A percentile compares a stretch with the other conserved stretches of the same genome.
Conservation (phyloP, 2,888 invertebrate genomes). For the Salpingus planirostris region DNA sequence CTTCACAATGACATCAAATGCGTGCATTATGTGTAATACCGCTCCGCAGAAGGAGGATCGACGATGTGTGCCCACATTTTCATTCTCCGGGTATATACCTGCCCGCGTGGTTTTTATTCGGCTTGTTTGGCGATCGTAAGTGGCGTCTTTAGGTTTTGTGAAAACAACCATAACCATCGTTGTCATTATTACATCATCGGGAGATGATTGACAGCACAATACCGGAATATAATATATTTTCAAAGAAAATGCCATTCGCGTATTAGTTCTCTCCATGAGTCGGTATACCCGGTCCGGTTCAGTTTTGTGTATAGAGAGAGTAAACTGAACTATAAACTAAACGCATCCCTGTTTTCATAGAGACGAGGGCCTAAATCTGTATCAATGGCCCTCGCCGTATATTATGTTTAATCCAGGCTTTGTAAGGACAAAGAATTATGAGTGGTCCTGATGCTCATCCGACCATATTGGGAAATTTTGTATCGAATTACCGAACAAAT, state of each 20-base stretch:
- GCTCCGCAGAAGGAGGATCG: no score
- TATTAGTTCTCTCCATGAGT: slow-evolving; percentile 15
- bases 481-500: slow-evolving; percentile 32
- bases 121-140: no score
- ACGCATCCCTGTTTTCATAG: slow-evolving; percentile 32
- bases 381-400: slow-evolving; percentile 33
- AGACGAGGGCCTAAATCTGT: slow-evolving; percentile 31
- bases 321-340: no score
- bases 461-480: slow-evolving; percentile 34
- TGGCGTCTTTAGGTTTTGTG: no score
- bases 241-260: slow-evolving; percentile 28
- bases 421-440: slow-evolving; percentile 35
- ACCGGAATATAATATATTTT: slow-evolving; percentile 31
- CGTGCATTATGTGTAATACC: no score
- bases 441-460: slow-evolving; percentile 32
- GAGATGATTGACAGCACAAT: slow-evolving; percentile 38
- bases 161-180: slow-evolving; percentile 5
- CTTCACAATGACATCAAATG: no score
- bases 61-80: no score
- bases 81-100: no score
- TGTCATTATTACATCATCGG: slow-evolving; percentile 14
- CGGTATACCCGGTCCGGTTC: no score
- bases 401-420: slow-evolving; percentile 31
- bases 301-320: slow-evolving; percentile 15
- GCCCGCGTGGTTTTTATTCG: no score